Conservation (phyloP, 2,888 invertebrate species). For the Phaedon cochleariae region DNA sequence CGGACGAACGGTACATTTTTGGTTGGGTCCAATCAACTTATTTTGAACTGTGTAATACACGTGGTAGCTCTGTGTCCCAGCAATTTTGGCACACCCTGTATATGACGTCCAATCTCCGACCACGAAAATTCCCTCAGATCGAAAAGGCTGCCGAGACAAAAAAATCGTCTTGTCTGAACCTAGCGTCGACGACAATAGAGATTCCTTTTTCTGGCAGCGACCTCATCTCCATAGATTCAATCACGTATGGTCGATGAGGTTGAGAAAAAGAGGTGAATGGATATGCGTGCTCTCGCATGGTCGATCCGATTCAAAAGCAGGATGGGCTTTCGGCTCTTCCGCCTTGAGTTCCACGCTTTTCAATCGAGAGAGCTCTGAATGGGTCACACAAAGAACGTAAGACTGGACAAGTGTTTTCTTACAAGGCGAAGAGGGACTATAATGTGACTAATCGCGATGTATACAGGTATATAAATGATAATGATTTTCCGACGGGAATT, state of each 20-base stretch:
- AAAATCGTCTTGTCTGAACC: not conserved
- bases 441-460: not conserved
- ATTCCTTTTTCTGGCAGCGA: not conserved
- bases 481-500: no score
- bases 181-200: not conserved
- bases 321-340: constrained; percentile 50
- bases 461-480: no score
- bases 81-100: not conserved
- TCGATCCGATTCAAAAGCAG: constrained; percentile 53
- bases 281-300: constrained; percentile 56
- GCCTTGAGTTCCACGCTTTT: constrained; percentile 21
- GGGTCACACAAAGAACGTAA: constrained; percentile 16
- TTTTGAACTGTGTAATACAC: no score
- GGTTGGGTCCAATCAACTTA: no score
- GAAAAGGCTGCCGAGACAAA: not conserved
- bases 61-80: no score
- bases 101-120: not conserved
- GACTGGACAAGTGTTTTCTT: constrained; percentile 26
- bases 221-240: constrained; percentile 47
- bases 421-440: not conserved
- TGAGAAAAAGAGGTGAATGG: constrained; percentile 39
- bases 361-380: constrained; percentile 10
- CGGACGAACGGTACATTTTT: no score
- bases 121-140: not conserved
- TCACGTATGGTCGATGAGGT: constrained; percentile 50